Base-by-base conservation (phyloP, 2,888 invertebrate genomes). In the Euclidia mi region DNA sequence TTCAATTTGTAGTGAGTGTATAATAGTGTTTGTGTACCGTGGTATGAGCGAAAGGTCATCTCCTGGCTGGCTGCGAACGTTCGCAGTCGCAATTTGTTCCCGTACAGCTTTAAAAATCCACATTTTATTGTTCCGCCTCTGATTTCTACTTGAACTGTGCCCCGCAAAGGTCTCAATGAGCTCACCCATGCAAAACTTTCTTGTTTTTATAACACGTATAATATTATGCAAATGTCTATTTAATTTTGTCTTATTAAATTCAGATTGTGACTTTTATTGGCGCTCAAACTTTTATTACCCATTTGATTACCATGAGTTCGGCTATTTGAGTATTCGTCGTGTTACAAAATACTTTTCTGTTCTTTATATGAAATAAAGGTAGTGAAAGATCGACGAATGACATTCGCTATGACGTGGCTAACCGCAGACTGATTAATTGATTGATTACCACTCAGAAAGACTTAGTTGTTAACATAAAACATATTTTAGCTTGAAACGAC, bases 61-160 rank as follows among this genome's bases (percentile, higher is more conserved):
- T 88, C 82, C 74, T 78, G 72, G 79, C 83, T 81, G 81, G 83
- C 84, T 81, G 85, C 82, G 86, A 86, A 82, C 80, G 83, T 79
- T 84, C 74, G 80, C 76, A 82, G 84, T 85, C 85, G 88, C 91
- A 92, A 93, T 92, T 93, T 92, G 92, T 91, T 90, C 88, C 74
- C 85, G 84, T 83, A 89, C 86, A 89, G 87, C 89, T 90, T 92
- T 92, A 91, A 92, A 93, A 93, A 92, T 90, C 89, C 91, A 76
- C 89, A 90, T 92, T 92, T 91, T 92, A 92, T 90, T 91, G 91
- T 90, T 85, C 87, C 85, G 82, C 83, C 85, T 82, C 85, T 89
- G 88, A 87, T 89, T 89, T 87, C 82, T 85, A 80, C 84, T 88
- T 81, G 85, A 89, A 89, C 85, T 86, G 84, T 73, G 81, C 78